Percentiles rank a stretch among this genome's conserved stretches.
Evolutionary conservation across 2,888 invertebrate genomes (phyloP).

Genomic region (Harpalus rufipes): DNA sequence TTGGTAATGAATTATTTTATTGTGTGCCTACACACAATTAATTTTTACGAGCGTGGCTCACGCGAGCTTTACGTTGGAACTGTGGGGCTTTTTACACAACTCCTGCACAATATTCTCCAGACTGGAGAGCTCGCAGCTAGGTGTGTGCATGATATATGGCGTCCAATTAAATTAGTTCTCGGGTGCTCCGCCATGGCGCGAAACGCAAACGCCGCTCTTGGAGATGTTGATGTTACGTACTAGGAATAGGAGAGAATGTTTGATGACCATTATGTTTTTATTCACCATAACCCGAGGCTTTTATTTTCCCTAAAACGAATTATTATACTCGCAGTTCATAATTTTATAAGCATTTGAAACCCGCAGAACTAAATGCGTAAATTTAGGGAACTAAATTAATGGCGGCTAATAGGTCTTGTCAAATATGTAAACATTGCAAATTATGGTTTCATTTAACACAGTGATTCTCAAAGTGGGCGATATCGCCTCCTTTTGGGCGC

Average conservation of each 20-base stretch:
- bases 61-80: conserved; percentile 54
- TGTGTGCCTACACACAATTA: conserved; percentile 66
- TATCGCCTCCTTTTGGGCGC: no score
- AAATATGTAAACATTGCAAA: no score
- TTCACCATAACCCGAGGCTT: background rate
- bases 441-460: no score
- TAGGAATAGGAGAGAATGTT: conserved; percentile 15
- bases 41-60: conserved; percentile 60
- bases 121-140: conserved; percentile 26
- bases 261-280: background rate
- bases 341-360: no score
- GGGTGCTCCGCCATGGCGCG: conserved; percentile 36
- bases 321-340: no score
- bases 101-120: conserved; percentile 54
- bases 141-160: conserved; percentile 65
- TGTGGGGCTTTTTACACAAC: conserved; percentile 61
- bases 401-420: no score
- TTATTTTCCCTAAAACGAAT: background rate
- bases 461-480: no score
- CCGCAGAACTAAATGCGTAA: no score
- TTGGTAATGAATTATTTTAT: conserved; percentile 67
- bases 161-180: conserved; percentile 64
- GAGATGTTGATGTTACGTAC: conserved; percentile 7
- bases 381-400: no score
- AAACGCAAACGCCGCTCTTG: conserved; percentile 9